Conservation (phyloP, 2,113 vertebrate genomes). For the Triplophysa siluroides region DNA sequence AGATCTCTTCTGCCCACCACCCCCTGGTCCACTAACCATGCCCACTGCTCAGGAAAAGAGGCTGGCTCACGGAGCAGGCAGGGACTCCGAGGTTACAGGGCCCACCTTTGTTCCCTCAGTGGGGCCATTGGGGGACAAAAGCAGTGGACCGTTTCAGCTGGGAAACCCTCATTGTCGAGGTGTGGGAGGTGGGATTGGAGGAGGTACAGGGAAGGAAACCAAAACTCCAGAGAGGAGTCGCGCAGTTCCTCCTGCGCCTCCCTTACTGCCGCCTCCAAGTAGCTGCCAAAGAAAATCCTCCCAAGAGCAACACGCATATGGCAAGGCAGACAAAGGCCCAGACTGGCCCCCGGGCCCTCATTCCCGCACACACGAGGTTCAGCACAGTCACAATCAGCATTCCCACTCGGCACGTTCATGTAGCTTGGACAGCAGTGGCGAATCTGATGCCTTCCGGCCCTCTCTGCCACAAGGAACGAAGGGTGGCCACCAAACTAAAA, state of each 20-base stretch:
- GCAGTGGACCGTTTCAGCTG: constrained; percentile 79
- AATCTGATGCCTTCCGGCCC: constrained; percentile 73
- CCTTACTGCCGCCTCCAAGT: constrained; percentile 56
- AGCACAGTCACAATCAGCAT: constrained; percentile 58
- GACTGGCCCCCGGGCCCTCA: constrained; percentile 75
- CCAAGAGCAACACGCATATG: constrained; percentile 74
- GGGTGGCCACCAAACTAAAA: constrained; percentile 67
- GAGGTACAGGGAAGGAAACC: constrained; percentile 63
- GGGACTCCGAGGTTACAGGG: constrained; percentile 82
- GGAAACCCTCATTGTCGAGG: constrained; percentile 76
- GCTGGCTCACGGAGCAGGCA: constrained; percentile 57
- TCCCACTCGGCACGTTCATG: constrained; percentile 70
- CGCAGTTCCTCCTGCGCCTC: constrained; percentile 54
- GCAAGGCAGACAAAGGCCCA: constrained; percentile 80
- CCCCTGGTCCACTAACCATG: constrained; percentile 68
- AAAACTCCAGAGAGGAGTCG: constrained; percentile 53
- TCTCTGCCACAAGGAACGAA: constrained; percentile 76
- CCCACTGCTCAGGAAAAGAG: constrained; percentile 80
- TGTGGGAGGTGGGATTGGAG: constrained; percentile 65
- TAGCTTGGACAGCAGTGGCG: constrained; percentile 77
- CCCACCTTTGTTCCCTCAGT: constrained; percentile 90
- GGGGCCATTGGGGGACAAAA: constrained; percentile 81
- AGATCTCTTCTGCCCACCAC: constrained; percentile 83
- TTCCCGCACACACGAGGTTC: constrained; percentile 48
- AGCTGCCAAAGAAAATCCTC: constrained; percentile 75